phyloP scores from a whole-genome alignment of 1,140 invertebrate genomes.

The Drosophila orosa region DNA sequence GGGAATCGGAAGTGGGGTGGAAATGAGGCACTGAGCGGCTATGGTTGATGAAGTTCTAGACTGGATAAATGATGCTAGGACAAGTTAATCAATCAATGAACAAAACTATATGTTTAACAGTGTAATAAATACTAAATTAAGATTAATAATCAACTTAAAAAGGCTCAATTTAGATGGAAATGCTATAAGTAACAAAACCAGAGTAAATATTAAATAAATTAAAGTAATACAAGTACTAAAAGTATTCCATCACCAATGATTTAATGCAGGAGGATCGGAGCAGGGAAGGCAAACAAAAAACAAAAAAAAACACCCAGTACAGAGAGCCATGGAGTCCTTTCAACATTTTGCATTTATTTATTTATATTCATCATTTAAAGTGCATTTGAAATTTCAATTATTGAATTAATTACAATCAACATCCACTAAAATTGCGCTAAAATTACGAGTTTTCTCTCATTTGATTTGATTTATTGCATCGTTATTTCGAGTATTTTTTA shows the following conservation, averaged over 20 bases:
- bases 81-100: neutral
- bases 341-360: conserved; percentile 79
- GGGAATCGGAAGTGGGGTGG: conserved; percentile 32
- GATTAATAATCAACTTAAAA: neutral
- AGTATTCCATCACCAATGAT: conserved; percentile 7
- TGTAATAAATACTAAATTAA: neutral
- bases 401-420: conserved; percentile 77
- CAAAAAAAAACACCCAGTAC: conserved; percentile 15
- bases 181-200: neutral
- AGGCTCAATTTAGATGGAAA: neutral
- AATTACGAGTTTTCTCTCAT: conserved; percentile 51
- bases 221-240: neutral
- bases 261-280: conserved; percentile 24
- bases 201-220: neutral
- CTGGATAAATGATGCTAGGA: neutral
- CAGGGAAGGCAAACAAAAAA: conserved; percentile 2
- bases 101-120: too few relatives aligned
- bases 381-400: conserved; percentile 72
- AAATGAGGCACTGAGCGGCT: conserved; percentile 33
- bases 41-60: conserved; percentile 1
- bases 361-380: conserved; percentile 72
- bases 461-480: conserved; percentile 38
- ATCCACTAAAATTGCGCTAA: conserved; percentile 78
- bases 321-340: conserved; percentile 39
- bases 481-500: conserved; percentile 43